These are phyloP conservation scores for Microcebus ravelobensis DNA, from an alignment of 2,113 vertebrate genomes.

Conservation along the genomic window DNA sequence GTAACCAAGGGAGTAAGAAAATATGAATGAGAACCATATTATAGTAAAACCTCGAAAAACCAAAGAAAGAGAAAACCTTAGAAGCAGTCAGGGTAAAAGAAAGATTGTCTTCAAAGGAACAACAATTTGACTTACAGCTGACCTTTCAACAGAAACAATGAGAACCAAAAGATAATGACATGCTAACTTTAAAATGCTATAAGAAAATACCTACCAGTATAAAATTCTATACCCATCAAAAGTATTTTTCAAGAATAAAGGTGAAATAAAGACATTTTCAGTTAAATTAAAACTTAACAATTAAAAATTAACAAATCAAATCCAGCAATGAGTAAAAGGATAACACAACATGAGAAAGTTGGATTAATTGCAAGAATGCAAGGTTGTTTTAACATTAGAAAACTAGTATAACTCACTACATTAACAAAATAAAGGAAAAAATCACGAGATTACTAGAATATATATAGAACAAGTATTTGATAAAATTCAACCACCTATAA, in stretches of 20 bases:
- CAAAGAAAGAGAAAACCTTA: not conserved
- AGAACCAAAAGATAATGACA: not conserved
- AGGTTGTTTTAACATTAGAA: conserved; percentile 22
- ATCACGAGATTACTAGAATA: not conserved
- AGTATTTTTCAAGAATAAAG: conserved; percentile 7
- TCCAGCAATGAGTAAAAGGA: not conserved
- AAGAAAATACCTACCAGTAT: not conserved
- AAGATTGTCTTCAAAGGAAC: not conserved
- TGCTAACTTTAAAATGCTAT: not conserved
- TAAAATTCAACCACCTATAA: conserved; percentile 14
- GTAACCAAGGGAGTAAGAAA: not conserved
- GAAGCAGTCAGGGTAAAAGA: conserved; percentile 12
- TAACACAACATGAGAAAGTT: not conserved
- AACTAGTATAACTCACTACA: not conserved
- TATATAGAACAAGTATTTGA: not conserved
- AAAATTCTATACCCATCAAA: conserved; percentile 7
- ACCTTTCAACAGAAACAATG: not conserved
- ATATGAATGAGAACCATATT: not conserved
- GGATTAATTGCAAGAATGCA: not conserved
- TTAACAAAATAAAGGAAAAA: conserved; percentile 39
- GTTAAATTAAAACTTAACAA: not conserved
- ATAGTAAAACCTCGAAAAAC: conserved; percentile 34
- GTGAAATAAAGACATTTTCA: not conserved
- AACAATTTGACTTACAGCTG: not conserved
- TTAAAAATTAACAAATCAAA: conserved; percentile 9